Conservation (phyloP, 2,888 invertebrate species). For the Tubiluchus corallicola region DNA sequence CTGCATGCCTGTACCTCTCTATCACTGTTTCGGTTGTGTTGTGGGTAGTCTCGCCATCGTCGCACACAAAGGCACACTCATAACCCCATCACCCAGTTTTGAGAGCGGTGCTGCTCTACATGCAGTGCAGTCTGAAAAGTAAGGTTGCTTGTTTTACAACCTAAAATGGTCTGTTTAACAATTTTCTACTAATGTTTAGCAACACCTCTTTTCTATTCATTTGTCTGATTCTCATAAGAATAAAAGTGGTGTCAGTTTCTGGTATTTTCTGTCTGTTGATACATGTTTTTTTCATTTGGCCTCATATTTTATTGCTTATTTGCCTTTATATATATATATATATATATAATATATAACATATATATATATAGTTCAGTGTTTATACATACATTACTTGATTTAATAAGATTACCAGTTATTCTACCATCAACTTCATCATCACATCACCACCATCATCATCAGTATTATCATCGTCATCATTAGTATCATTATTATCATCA, state of each 20-base stretch:
- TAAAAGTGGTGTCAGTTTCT: too few species aligned
- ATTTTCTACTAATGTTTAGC: constrained; percentile 8
- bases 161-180: too few species aligned
- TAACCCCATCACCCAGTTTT: constrained; percentile 31
- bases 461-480: too few species aligned
- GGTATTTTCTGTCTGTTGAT: constrained; percentile 4
- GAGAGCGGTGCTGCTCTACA: constrained; percentile 42
- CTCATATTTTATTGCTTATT: constrained; percentile 5
- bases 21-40: constrained; percentile 59
- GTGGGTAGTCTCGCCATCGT: constrained; percentile 40
- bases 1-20: constrained; percentile 48
- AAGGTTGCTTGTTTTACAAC: too few species aligned
- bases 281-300: constrained; percentile 6
- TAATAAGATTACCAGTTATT: too few species aligned
- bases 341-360: constrained; percentile 9
- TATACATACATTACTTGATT: background rate
- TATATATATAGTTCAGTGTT: too few species aligned
- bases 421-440: too few species aligned
- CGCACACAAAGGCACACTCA: constrained; percentile 31
- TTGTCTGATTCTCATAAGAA: background rate
- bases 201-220: constrained; percentile 4
- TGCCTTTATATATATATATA: constrained; percentile 2
- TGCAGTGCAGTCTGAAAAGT: constrained; percentile 47
- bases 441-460: too few species aligned
- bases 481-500: too few species aligned